Conservation (phyloP, 2,113 vertebrate species). For the Marcusenius ussheri region DNA sequence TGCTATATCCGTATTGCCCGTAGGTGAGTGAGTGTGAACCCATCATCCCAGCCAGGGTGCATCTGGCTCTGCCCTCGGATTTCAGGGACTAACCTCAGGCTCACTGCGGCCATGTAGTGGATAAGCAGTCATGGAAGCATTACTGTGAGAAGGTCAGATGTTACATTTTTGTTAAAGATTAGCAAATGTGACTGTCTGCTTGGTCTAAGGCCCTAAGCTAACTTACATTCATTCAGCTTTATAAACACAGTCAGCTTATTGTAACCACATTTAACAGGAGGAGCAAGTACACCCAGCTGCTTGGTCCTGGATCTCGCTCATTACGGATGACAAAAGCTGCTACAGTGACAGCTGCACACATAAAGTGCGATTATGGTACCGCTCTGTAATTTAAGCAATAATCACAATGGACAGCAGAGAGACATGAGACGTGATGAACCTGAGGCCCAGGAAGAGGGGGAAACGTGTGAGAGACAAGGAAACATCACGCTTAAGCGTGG, state of each 20-base stretch:
- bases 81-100: background rate
- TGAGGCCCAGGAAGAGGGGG: background rate
- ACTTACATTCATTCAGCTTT: background rate
- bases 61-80: background rate
- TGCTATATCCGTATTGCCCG: background rate
- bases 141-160: background rate
- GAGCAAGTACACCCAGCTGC: background rate
- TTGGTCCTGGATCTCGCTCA: background rate
- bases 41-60: background rate
- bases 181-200: background rate
- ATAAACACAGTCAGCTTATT: background rate
- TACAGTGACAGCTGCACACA: background rate
- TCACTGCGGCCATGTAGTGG: background rate
- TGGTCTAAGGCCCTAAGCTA: background rate
- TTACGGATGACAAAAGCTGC: background rate
- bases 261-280: background rate
- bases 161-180: background rate
- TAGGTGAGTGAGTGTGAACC: background rate
- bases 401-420: background rate
- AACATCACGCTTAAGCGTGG: background rate
- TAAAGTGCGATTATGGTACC: background rate
- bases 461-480: background rate
- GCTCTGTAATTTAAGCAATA: background rate
- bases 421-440: background rate
- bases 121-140: background rate